A percentile compares a stretch with the other conserved stretches of the same genome.
Conservation (phyloP, 2,888 invertebrate species). For the Sipha maydis region DNA sequence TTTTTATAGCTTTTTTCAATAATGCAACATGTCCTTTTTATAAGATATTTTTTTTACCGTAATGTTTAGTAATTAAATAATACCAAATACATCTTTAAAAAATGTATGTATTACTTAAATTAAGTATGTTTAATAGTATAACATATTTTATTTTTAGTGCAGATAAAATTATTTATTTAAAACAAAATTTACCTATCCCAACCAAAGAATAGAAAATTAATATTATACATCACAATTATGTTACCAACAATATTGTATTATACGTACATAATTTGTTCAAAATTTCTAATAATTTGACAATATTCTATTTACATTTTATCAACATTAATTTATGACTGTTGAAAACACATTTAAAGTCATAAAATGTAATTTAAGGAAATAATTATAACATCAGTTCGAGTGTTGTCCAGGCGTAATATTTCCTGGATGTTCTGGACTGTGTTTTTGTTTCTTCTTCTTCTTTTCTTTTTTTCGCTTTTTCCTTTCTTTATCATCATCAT, state of each 20-base stretch:
- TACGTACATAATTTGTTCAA: slow-evolving; percentile 56
- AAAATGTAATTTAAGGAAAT: slow-evolving; percentile 43
- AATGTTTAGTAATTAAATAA: too few relatives aligned
- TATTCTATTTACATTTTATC: slow-evolving; percentile 40
- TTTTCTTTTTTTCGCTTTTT: slow-evolving; percentile 96
- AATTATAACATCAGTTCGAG: slow-evolving; percentile 65
- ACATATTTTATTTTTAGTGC: slow-evolving; percentile 33
- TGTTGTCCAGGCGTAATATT: slow-evolving; percentile 73
- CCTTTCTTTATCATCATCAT: slow-evolving; percentile 92
- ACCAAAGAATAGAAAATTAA: slow-evolving; percentile 36
- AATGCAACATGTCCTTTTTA: too few relatives aligned
- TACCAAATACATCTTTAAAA: background rate
- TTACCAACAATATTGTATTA: slow-evolving; percentile 26
- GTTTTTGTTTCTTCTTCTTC: slow-evolving; percentile 93
- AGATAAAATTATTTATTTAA: slow-evolving; percentile 54
- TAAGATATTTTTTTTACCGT: too few relatives aligned
- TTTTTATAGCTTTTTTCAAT: too few relatives aligned
- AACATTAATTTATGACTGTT: slow-evolving; percentile 33
- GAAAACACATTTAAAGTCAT: slow-evolving; percentile 28
- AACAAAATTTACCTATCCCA: slow-evolving; percentile 52
- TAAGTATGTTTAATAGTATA: background rate
- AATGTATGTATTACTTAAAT: background rate
- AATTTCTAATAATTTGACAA: slow-evolving; percentile 54
- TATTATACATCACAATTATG: slow-evolving; percentile 52
- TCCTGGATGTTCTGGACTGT: slow-evolving; percentile 81